Evolutionary conservation across 2,797 vertebrate species (phyloP), one percentile per base, ranked within the genome.

Genomic region (Argya squamiceps): DNA sequence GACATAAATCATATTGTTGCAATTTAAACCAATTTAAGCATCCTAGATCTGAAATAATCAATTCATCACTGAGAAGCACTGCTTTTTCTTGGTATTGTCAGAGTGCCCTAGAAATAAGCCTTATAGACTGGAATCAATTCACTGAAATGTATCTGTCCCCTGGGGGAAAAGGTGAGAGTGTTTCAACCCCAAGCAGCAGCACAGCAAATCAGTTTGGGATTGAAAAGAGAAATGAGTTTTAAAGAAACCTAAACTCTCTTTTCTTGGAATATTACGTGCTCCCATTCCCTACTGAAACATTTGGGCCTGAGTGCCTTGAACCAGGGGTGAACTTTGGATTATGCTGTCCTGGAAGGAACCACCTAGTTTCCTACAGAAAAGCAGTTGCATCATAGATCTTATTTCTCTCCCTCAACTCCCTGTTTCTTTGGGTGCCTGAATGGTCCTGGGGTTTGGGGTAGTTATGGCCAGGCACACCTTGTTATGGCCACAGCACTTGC

Each of bases 81-180:
- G 29, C 23, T 82, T 92, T 75, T 44, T 52, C 65, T 76, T 41
- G 5, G 14, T 69, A 43, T 39, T 49, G 20, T 67, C 41, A 78
- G n/a, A 29, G 22, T 69, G 34, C n/a, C 52, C 49, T 69, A 49
- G 41, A 59, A 87, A 76, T 47, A 62, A 24, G 15, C 49, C 29
- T 24, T 23, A 53, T 4, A 41, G 37, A 37, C 44, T 59, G 70
- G 34, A 87, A 67, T 67, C 56, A 56, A 19, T 44, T 63, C 44
- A 59, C 39, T 81, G 82, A 93, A 91, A 89, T 30, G 11, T 36
- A 85, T 63, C 71, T 85, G 29, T 62, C 79, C 52, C 79, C 53
- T 6, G 4, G 55, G 36, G 22, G 11, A 21, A 50, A 64, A 81
- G 55, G n/a, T 62, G 32, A 81, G 49, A 58, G 13, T 24, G 9